Evolutionary conservation across 2,113 vertebrate genomes (phyloP), one percentile per base, ranked within the genome.

Genomic region (Oriolus oriolus): DNA sequence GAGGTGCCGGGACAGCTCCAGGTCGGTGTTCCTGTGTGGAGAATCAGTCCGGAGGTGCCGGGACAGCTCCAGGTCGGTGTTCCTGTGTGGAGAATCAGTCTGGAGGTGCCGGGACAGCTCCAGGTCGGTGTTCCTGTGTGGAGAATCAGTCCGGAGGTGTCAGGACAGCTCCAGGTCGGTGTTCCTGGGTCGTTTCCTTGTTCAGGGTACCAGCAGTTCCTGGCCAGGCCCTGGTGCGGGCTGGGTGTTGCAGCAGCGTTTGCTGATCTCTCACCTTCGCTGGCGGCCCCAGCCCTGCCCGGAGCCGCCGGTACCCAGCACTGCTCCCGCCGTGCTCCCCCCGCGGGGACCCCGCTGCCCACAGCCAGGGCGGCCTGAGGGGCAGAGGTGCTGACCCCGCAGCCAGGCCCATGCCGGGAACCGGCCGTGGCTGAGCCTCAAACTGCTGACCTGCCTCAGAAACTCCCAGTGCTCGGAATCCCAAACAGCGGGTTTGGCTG

Each of bases 161-260:
- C 39, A 39, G 39, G 22, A 23, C 12, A 7, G 47, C 8, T 14
- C 47, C 47, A 49, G 47, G 13, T 14, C 23, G 47, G 13, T 50
- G 49, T 50, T 50, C 49, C 49, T 15, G 16, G 7, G 52, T 18
- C 31, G 8, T 27, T 71, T 6, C 13, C 22, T n/a, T 33, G 21
- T 13, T 17, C 42, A 9, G 47, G 35, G 19, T 12, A 24, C 3
- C 45, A 61, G 6, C 1, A 31, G 31, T 20, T 47, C 26, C 59
- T 26, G 65, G 52, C 11, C 26, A 1, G 4, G 57, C 22, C 13
- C 7, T 28, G 39, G 3, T 2, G 16, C 10, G 5, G n/a, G 28
- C 63, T 22, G 0, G 1, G 20, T 6, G 61, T 15, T 27, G 10
- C 7, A n/a, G 56, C 9, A 3, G 27, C 3, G 4, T 13, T n/a